Evolutionary conservation across 2,888 invertebrate species (phyloP).

Genomic region (Melieria omissa): DNA sequence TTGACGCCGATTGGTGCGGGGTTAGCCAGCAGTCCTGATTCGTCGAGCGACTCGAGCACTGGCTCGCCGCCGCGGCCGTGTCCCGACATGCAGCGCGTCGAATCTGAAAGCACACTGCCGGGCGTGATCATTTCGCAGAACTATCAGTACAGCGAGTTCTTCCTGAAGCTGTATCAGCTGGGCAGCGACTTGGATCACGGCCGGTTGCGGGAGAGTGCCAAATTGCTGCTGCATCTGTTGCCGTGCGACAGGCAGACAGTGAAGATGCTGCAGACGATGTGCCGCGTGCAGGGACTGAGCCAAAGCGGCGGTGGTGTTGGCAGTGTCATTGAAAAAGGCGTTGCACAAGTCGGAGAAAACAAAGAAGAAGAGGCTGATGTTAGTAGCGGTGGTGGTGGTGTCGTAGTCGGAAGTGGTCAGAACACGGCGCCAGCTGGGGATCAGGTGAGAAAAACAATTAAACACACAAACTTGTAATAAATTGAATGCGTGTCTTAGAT

Average conservation of each 20-base stretch:
- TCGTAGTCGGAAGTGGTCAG: constrained; percentile 41
- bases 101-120: constrained; percentile 89
- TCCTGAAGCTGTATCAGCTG: constrained; percentile 87
- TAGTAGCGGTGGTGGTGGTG: constrained; percentile 23
- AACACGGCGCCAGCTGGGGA: constrained; percentile 45
- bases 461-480: constrained; percentile 31
- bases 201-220: constrained; percentile 80
- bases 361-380: constrained; percentile 43
- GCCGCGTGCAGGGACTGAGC: constrained; percentile 52
- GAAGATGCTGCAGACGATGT: constrained; percentile 64
- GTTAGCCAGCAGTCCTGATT: constrained; percentile 86
- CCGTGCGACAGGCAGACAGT: constrained; percentile 68
- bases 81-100: constrained; percentile 78
- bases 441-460: constrained; percentile 43
- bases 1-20: constrained; percentile 78
- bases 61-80: constrained; percentile 90
- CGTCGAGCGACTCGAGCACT: constrained; percentile 93
- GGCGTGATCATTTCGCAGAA: constrained; percentile 92
- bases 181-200: constrained; percentile 85
- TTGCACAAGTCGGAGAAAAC: constrained; percentile 21
- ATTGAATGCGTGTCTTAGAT: constrained; percentile 42
- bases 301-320: background rate
- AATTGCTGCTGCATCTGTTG: constrained; percentile 61
- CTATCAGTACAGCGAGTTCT: constrained; percentile 80
- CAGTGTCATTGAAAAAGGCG: constrained; percentile 16